Base-by-base conservation (phyloP, 1,140 invertebrate genomes). In the Zaprionus kolodkinae region DNA sequence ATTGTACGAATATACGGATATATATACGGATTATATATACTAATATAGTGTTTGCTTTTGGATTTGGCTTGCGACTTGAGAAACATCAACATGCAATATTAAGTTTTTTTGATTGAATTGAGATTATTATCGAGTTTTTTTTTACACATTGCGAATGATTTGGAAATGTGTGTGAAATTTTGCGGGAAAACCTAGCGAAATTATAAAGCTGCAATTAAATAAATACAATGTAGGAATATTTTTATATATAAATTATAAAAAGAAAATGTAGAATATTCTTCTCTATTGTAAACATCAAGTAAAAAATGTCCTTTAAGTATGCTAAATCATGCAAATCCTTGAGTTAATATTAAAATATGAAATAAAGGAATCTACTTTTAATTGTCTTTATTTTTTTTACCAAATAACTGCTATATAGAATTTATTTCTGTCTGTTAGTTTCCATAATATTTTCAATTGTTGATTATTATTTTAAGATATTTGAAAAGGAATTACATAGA, bases 51-150 rank as follows among this genome's bases (percentile, higher is more conserved):
- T 45, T 45, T 43, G 6, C 15, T 60, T 50, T 55, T 45, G 21
- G 45, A 12, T 60, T 62, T 72, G 30, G 27, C 52, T 72, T 54
- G 72, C 72, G 68, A 64, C 35, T 70, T 76, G 73, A 69, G 60
- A 81, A 91, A 90, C 86, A 90, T 91, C 86, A 90, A 90, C 86
- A 90, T 90, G 86, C 86, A 90, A 35, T 78, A 74, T 76, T 73
- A 55, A 61, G 76, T 74, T 74, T 45, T 45, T 67, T 73, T 73
- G 48, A 33, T 57, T 72, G 60, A 6, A 72, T 65, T 82, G 45
- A 25, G 9, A 50, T 76, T 57, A 10, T 35, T 54, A 63, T 66
- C 30, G 12, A 63, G 35, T 54, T 57, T 33, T 6, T 79, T 79
- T 70, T 35, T 87, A 81, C 77, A 88, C 63, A 38, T 69, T 71